Evolutionary conservation across 2,113 vertebrate genomes (phyloP).

Genomic region (Fregetta grallaria): DNA sequence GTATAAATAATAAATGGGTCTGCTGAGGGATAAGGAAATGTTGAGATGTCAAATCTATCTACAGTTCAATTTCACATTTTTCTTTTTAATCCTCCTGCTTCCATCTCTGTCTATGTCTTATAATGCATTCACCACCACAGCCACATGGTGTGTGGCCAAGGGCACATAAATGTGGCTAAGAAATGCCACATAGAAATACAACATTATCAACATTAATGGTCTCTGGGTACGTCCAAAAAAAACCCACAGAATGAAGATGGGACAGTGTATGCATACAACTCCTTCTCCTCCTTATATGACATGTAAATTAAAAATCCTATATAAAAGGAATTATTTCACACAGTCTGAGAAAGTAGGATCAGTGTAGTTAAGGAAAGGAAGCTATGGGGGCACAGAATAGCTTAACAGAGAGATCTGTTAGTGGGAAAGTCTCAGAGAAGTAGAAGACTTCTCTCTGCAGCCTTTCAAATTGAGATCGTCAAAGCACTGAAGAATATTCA

Average conservation of each 20-base stretch:
- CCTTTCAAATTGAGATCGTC: background rate
- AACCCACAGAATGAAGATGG: background rate
- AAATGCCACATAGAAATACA: background rate
- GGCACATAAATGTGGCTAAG: background rate
- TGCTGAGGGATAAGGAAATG: conserved; percentile 16
- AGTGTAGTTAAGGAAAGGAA: background rate
- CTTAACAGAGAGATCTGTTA: background rate
- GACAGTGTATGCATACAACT: background rate
- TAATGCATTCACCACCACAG: background rate
- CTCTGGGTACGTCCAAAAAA: background rate
- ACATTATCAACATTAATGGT: background rate
- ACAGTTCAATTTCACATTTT: background rate
- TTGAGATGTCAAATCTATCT: conserved; percentile 20
- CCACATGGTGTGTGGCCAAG: background rate
- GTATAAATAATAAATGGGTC: conserved; percentile 2
- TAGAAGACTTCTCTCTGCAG: background rate
- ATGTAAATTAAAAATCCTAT: background rate
- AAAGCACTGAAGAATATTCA: background rate
- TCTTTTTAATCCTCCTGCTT: conserved; percentile 21
- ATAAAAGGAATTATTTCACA: background rate
- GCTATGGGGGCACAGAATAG: background rate
- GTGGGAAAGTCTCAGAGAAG: background rate
- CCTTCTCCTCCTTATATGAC: background rate
- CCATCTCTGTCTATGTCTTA: background rate
- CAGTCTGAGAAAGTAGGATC: background rate